Percentiles rank a stretch among this genome's conserved stretches.
Evolutionary conservation across 1,140 invertebrate genomes (phyloP).

Genomic region (Drosophila pseudoobscura): DNA sequence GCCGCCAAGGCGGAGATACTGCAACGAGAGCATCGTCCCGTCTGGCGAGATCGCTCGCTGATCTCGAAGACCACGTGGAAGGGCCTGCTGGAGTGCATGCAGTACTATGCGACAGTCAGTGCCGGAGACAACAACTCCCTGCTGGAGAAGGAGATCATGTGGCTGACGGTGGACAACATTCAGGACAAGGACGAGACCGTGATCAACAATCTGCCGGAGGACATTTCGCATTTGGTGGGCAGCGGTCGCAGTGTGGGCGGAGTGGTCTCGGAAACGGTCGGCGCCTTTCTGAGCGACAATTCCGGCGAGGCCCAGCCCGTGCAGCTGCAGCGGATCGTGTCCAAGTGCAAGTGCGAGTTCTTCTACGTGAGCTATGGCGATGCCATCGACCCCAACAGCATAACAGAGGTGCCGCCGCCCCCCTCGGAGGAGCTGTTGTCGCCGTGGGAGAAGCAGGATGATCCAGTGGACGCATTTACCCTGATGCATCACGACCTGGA

Average conservation of each 20-base stretch:
- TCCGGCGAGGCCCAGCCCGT: constrained; percentile 82
- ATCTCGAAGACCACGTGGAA: constrained; percentile 98
- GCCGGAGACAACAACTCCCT: constrained; percentile 90
- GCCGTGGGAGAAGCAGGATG: constrained; percentile 91
- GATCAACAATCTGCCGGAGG: constrained; percentile 91
- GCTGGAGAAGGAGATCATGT: constrained; percentile 94
- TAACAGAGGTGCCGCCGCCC: constrained; percentile 87
- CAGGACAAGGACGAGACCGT: constrained; percentile 93
- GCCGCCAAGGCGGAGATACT: constrained; percentile 97
- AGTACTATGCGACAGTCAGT: constrained; percentile 98
- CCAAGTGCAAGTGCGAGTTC: constrained; percentile 98
- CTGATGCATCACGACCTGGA: constrained; percentile 99
- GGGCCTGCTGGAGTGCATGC: constrained; percentile 97
- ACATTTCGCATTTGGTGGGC: constrained; percentile 95
- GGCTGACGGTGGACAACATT: constrained; percentile 96
- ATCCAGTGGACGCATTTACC: constrained; percentile 97
- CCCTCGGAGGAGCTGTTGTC: constrained; percentile 88
- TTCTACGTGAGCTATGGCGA: constrained; percentile 98
- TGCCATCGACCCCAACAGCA: constrained; percentile 88
- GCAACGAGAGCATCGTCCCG: constrained; percentile 94
- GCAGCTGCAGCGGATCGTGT: constrained; percentile 97
- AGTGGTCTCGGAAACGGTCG: constrained; percentile 96
- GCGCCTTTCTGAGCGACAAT: constrained; percentile 87
- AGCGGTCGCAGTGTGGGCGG: constrained; percentile 98
- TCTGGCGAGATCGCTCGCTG: constrained; percentile 94